Base-by-base conservation (phyloP, 2,113 vertebrate genomes). In the Fukomys damarensis region DNA sequence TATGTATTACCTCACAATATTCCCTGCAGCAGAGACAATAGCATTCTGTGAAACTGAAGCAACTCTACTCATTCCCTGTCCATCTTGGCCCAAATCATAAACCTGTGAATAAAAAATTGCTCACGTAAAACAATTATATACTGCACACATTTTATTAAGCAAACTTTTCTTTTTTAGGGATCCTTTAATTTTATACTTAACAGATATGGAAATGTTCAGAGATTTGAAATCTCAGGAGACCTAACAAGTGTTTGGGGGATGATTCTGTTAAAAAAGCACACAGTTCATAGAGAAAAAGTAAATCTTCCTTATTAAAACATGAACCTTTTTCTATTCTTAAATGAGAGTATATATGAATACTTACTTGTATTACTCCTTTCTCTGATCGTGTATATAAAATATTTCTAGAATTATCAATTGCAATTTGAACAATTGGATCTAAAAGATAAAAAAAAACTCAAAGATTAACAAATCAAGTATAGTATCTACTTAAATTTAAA, bases 361-460 rank as follows among this genome's bases (percentile, higher is more conserved):
- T 94, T 98, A 99, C 99, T 99, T 99, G 99, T 89, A 99, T 98
- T 17, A 99, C 99, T 56, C 99, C 99, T 98, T 99, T 99, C 98
- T 99, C 99, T 7, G 99, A 99, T 63, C 99, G 99, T 8, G 99
- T 99, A 89, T 99, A 99, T 41, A 99, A 98, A 68, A 98, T 99
- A 96, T 99, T 99, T 92, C 99, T 98, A 30, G 99, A 99, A 97
- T 99, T 99, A 98, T 99, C 99, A 63, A 99, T 94, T 70, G 99
- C 99, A 17, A 99, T 99, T 98, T 99, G 99, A 98, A 99, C 99
- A 86, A 99, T 98, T 32, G 99, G 99, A 98, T 99, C 99, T 99
- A 96, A 17, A 94, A 93, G 46, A 91, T 1, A 76, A 92, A 66
- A 52, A n/a, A 86, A 90, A 22, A 0, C 12, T 1, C 7, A 4